phyloP scores from a whole-genome alignment of 2,113 vertebrate species.

The Hippocampus mohnikei region DNA sequence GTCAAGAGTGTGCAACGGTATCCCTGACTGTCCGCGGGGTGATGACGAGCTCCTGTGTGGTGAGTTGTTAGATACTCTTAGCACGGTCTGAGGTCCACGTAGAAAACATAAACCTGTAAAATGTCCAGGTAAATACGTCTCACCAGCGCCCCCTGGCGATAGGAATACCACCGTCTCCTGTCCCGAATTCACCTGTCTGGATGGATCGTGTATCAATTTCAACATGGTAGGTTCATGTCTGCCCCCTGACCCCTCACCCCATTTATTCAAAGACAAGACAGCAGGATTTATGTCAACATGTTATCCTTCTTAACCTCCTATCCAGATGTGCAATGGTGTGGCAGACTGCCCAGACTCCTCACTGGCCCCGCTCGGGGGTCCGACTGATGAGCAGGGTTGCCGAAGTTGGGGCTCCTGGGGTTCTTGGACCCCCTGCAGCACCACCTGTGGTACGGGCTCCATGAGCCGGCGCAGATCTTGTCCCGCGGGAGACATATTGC shows the following conservation, averaged over 20 bases:
- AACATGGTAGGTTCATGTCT: conserved; percentile 60
- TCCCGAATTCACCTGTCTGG: conserved; percentile 75
- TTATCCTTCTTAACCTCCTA: not conserved
- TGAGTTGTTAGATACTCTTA: conserved; percentile 54
- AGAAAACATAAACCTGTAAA: not conserved
- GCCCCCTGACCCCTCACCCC: too few species aligned
- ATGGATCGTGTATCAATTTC: conserved; percentile 78
- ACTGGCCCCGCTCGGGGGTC: conserved; percentile 4
- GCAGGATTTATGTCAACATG: not conserved
- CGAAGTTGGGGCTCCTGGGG: conserved; percentile 80
- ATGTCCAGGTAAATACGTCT: conserved; percentile 54
- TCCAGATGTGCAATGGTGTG: conserved; percentile 80
- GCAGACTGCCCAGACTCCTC: conserved; percentile 68
- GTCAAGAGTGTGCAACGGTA: conserved; percentile 72
- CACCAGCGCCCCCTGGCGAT: conserved; percentile 37
- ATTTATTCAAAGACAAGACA: not conserved
- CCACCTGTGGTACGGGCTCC: conserved; percentile 73
- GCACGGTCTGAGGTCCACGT: not conserved
- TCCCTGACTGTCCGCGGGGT: conserved; percentile 71
- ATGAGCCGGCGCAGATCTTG: conserved; percentile 71
- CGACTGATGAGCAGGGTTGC: conserved; percentile 74
- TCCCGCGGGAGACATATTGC: conserved; percentile 51
- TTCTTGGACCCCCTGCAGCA: conserved; percentile 78
- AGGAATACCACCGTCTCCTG: conserved; percentile 65
- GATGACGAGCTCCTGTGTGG: conserved; percentile 80